These are phyloP conservation scores for Amniataba percoides DNA, from an alignment of 2,797 vertebrate genomes.

Conservation along the genomic window DNA sequence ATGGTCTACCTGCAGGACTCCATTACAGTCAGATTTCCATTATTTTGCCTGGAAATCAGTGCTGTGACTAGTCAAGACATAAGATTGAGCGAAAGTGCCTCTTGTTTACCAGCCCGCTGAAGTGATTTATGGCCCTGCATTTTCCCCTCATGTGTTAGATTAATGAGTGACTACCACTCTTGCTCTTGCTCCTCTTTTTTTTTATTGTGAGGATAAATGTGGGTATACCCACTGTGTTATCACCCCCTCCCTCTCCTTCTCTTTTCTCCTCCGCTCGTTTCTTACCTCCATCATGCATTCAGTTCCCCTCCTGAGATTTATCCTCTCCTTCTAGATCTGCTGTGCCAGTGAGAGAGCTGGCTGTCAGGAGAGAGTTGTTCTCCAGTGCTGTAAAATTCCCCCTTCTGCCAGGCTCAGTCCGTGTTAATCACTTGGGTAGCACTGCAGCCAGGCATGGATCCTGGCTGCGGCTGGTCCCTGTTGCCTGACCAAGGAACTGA, in stretches of 20 bases:
- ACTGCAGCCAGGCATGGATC: conserved; percentile 56
- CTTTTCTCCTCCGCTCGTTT: conserved; percentile 27
- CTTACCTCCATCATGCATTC: conserved; percentile 60
- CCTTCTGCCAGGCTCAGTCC: conserved; percentile 61
- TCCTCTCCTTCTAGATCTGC: conserved; percentile 63
- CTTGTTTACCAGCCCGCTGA: conserved; percentile 54
- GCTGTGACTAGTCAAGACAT: conserved; percentile 28
- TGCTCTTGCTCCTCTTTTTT: conserved; percentile 24
- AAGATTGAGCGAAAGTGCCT: conserved; percentile 28
- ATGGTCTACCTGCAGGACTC: conserved; percentile 10
- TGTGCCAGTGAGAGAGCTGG: conserved; percentile 67
- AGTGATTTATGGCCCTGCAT: conserved; percentile 63
- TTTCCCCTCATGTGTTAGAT: conserved; percentile 57
- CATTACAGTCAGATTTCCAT: conserved; percentile 20
- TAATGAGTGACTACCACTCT: conserved; percentile 55
- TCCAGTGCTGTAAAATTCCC: conserved; percentile 66
- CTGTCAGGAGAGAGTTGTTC: conserved; percentile 73
- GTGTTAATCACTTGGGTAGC: conserved; percentile 72
- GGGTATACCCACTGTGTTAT: conserved; percentile 42
- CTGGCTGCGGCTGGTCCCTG: conserved; percentile 46
- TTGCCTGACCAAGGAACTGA: conserved; percentile 44
- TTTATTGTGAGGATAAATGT: conserved; percentile 63
- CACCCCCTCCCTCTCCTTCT: conserved; percentile 1
- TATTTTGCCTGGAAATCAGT: conserved; percentile 21
- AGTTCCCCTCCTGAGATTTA: conserved; percentile 70